phyloP scores from a whole-genome alignment of 2,797 vertebrate genomes.

The Sphenopsis melanotis region DNA sequence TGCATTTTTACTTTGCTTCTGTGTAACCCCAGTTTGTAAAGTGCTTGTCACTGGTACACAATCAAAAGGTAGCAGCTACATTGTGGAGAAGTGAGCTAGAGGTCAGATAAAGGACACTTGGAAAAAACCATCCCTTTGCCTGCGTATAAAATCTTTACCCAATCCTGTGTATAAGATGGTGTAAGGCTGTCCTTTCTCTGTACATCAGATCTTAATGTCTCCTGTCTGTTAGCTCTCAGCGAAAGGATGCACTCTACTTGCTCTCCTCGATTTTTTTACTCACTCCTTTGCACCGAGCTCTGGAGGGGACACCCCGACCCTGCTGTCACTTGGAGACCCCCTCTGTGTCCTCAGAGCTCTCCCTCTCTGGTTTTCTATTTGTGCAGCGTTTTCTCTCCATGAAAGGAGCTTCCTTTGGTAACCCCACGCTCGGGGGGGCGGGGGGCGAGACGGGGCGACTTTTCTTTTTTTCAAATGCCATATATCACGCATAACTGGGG shows the following conservation, averaged over 20 bases:
- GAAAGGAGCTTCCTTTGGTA: constrained; percentile 78
- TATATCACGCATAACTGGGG: constrained; percentile 79
- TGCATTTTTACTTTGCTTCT: constrained; percentile 99
- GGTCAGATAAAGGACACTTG: constrained; percentile 77
- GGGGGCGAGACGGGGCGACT: constrained; percentile 68
- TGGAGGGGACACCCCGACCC: constrained; percentile 72
- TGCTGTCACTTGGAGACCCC: constrained; percentile 62
- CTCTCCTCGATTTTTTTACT: constrained; percentile 73
- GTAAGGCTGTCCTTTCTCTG: constrained; percentile 74
- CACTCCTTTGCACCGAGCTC: constrained; percentile 77
- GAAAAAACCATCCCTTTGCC: constrained; percentile 67
- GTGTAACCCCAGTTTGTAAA: constrained; percentile 90
- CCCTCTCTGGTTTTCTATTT: constrained; percentile 78
- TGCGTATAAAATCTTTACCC: constrained; percentile 63
- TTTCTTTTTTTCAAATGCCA: constrained; percentile 73
- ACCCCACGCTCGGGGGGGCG: constrained; percentile 63
- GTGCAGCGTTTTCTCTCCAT: constrained; percentile 72
- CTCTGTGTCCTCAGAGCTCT: constrained; percentile 73
- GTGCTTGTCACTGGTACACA: constrained; percentile 93
- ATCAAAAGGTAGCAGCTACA: constrained; percentile 80
- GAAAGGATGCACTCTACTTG: constrained; percentile 66
- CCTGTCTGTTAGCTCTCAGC: constrained; percentile 75
- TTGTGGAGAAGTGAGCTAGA: constrained; percentile 73
- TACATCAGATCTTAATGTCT: constrained; percentile 77
- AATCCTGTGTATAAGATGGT: constrained; percentile 64